These are phyloP conservation scores for Platycnemis pennipes DNA, from an alignment of 2,888 invertebrate species.

Conservation along the genomic window DNA sequence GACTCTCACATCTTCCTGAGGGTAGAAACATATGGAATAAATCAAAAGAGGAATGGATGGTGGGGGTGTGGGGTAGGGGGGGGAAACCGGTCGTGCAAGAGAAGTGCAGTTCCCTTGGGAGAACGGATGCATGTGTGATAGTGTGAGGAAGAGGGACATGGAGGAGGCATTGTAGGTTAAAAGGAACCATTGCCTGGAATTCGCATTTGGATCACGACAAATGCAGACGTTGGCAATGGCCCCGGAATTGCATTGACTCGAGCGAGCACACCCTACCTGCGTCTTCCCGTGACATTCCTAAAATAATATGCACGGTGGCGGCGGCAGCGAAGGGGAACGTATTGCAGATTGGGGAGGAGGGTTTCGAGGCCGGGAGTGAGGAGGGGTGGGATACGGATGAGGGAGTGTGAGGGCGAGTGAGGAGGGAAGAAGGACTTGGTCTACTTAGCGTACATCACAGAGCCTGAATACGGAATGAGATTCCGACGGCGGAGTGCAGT, in stretches of 20 bases:
- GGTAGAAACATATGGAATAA: no score
- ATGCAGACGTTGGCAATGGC: constrained; percentile 29
- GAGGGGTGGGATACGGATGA: neutral
- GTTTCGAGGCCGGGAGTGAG: neutral
- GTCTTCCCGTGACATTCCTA: neutral
- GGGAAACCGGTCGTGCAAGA: neutral
- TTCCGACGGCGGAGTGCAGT: neutral
- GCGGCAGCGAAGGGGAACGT: neutral
- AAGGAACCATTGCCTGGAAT: neutral
- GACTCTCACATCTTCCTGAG: no score
- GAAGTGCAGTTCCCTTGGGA: neutral
- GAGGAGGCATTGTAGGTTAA: neutral
- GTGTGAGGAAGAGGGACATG: neutral
- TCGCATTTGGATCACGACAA: constrained; percentile 37
- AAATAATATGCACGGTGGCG: constrained; percentile 27
- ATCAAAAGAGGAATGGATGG: no score
- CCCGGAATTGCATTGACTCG: constrained; percentile 39
- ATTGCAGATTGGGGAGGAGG: no score
- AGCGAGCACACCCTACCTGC: neutral
- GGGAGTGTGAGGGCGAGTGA: neutral
- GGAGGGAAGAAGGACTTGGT: neutral
- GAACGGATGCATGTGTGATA: no score
- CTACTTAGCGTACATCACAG: constrained; percentile 30
- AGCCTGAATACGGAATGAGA: constrained; percentile 42
- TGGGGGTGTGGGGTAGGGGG: neutral